Base-by-base conservation (phyloP, 2,113 vertebrate genomes). In the Recurvirostra avosetta region DNA sequence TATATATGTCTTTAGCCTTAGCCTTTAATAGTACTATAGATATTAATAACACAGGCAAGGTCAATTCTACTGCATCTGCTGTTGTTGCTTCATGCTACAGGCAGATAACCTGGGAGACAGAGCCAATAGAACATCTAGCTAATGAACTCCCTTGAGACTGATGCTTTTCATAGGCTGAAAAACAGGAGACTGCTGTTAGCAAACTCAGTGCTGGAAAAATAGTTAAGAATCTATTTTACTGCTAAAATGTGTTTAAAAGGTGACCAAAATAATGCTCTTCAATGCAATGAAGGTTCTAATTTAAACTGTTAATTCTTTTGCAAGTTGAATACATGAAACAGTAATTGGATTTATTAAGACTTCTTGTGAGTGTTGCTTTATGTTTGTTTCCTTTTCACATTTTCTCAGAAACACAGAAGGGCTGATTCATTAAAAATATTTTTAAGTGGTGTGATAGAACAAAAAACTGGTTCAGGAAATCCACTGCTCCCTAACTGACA, bases 81-180 rank as follows among this genome's bases (percentile, higher is more conserved):
- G 29, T 72, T 91, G 59, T 87, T 80, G 5, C 71, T 95, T 94
- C 76, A 20, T n/a, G 78, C 86, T 91, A 52, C 53, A 76, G 83
- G 95, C 90, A 93, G 88, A 81, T 56, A 96, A 66, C 76, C 84
- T 73, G 58, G 83, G 90, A 97, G 77, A 95, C 23, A 94, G 68
- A 86, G 71, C 40, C 56, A 55, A 11, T 16, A 13, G 91, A 97
- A 88, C 71, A 98, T 96, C 93, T 68, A 96, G 92, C 59, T 98
- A 98, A 99, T 98, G 97, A 98, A 98, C 76, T 96, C 97, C 97
- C 93, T 81, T 56, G 94, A 97, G 98, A 97, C 72, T 59, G 34
- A 71, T 84, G 91, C 58, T 94, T 90, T 92, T 91, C 59, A 55
- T 70, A 96, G 92, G 94, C 95, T 97, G 97, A 97, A 96, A 96